phyloP scores from a whole-genome alignment of 92 coral and sea anemone species.

The Epizoanthus rinbou region DNA sequence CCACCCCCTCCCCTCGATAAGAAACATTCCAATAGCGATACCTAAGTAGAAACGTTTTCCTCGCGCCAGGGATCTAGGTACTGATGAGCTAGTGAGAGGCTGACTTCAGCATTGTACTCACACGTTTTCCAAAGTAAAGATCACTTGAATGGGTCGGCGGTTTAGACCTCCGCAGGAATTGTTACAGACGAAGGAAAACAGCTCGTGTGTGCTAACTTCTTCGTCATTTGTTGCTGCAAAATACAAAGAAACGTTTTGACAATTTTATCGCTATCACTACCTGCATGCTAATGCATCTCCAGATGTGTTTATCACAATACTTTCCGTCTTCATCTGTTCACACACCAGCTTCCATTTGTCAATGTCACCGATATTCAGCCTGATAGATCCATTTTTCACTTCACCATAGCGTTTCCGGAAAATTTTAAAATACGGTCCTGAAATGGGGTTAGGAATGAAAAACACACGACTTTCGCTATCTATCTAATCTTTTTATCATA shows the following conservation, averaged over 20 bases:
- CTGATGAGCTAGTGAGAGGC: not conserved
- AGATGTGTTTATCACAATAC: not conserved
- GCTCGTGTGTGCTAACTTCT: conserved; percentile 84
- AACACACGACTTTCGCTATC: too few species aligned
- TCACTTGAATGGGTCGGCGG: conserved; percentile 90
- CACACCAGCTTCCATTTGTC: too few species aligned
- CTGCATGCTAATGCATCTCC: not conserved
- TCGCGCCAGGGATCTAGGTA: not conserved
- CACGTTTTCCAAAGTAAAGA: conserved; percentile 88
- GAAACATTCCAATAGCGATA: too few species aligned
- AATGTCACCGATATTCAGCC: too few species aligned
- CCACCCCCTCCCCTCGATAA: too few species aligned
- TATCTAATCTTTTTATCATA: too few species aligned
- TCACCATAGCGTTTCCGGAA: too few species aligned
- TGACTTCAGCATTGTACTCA: conserved; percentile 38
- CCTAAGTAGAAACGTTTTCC: not conserved
- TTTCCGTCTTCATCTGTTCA: not conserved
- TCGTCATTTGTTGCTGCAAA: conserved; percentile 60
- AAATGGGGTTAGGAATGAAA: too few species aligned
- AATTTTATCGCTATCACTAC: not conserved
- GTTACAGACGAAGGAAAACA: conserved; percentile 91
- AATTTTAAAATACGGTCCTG: too few species aligned
- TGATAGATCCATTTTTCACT: too few species aligned
- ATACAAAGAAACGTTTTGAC: not conserved
- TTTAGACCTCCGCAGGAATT: conserved; percentile 98